A percentile compares a stretch with the other conserved stretches of the same genome.
These are phyloP conservation scores for Euwallacea similis DNA, from an alignment of 1,140 invertebrate species.

Conservation along the genomic window DNA sequence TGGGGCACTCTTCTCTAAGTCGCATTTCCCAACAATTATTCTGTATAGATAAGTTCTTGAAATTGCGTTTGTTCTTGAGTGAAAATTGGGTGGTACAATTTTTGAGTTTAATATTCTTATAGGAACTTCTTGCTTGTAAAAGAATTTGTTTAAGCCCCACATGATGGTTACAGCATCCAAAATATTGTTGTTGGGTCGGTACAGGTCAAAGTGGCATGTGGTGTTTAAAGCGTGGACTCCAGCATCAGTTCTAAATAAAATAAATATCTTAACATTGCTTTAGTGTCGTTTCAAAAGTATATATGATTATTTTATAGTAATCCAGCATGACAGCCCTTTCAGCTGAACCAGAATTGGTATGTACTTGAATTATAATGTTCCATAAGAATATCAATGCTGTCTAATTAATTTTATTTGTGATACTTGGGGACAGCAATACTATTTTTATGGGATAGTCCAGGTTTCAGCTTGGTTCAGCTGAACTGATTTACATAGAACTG, in stretches of 20 bases:
- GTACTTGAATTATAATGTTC: background rate
- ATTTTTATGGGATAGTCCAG: too few relatives aligned
- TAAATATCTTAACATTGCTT: background rate
- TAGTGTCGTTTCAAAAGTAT: too few relatives aligned
- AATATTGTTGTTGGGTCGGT: conserved; percentile 52
- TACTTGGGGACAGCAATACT: too few relatives aligned
- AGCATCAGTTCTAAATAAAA: conserved; percentile 65
- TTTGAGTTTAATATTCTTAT: conserved; percentile 60
- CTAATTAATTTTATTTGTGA: too few relatives aligned
- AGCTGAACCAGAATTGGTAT: too few relatives aligned
- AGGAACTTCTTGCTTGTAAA: conserved; percentile 58
- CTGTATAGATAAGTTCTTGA: conserved; percentile 71
- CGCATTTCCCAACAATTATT: conserved; percentile 55
- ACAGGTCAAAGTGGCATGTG: conserved; percentile 66
- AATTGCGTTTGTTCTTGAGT: conserved; percentile 61
- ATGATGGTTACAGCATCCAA: conserved; percentile 57
- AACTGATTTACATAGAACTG: too few relatives aligned
- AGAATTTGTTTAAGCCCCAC: conserved; percentile 61
- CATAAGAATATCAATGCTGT: background rate
- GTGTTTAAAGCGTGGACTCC: conserved; percentile 70
- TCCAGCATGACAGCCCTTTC: too few relatives aligned
- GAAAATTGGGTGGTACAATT: conserved; percentile 62
- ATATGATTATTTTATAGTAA: too few relatives aligned
- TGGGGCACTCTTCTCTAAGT: conserved; percentile 44
- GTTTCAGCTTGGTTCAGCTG: too few relatives aligned